Conservation (phyloP, 1,140 invertebrate species). For the Drosophila mojavensis region DNA sequence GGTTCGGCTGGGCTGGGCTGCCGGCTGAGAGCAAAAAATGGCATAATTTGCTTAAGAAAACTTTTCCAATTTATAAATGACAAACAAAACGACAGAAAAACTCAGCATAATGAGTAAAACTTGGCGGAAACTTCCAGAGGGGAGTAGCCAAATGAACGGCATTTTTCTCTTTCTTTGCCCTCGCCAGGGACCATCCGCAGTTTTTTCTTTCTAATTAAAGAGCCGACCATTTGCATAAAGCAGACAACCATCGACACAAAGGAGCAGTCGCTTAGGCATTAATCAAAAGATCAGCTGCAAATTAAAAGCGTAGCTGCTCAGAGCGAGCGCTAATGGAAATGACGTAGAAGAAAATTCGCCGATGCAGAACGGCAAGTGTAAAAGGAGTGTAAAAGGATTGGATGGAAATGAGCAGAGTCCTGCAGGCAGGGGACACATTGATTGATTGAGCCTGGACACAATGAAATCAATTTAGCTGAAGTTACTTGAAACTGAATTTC, state of each 20-base stretch:
- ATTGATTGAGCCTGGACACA: conserved; percentile 27
- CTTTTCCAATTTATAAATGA: conserved; percentile 83
- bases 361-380: conserved; percentile 36
- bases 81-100: conserved; percentile 80
- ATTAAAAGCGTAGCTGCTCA: conserved; percentile 65
- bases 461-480: conserved; percentile 11
- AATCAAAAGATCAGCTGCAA: conserved; percentile 81
- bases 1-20: conserved; percentile 18
- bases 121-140: conserved; percentile 18
- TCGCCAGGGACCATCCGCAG: conserved; percentile 20
- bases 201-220: conserved; percentile 79
- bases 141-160: conserved; percentile 59
- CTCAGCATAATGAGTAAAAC: conserved; percentile 39
- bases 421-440: conserved; percentile 1
- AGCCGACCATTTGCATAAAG: conserved; percentile 76
- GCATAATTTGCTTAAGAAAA: conserved; percentile 82
- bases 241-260: conserved; percentile 32
- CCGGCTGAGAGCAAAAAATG: conserved; percentile 44
- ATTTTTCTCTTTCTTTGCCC: conserved; percentile 24
- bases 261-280: conserved; percentile 73
- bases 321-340: conserved; percentile 38
- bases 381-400: conserved; percentile 73
- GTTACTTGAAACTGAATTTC: not conserved
- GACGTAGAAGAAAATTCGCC: conserved; percentile 35
- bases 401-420: not conserved